Evolutionary conservation across 2,113 vertebrate genomes (phyloP), one percentile per base, ranked within the genome.

Genomic region (Oncorhynchus gorbuscha): DNA sequence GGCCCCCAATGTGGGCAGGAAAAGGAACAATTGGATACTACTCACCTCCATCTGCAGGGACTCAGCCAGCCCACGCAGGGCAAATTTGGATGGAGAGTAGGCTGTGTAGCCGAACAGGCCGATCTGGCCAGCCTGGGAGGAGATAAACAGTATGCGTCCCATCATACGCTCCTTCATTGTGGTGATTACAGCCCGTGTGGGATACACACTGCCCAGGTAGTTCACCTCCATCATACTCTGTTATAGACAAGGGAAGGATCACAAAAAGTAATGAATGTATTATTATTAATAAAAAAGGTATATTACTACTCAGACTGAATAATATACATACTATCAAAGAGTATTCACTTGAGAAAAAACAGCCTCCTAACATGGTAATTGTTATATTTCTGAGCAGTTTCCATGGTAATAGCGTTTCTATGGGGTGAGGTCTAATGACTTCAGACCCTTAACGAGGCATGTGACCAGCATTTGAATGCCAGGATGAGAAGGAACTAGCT

Each of bases 141-240:
- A 98, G 2, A 99, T 94, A 24, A 99, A 99, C 66, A 99, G 95
- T 70, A 99, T 95, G 74, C 97, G 94, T 39, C 98, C 98, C 94
- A 96, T 95, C 12, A 97, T 88, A 45, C 97, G 90, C 80, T 99
- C 97, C 92, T 98, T 99, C 98, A 99, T 99, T 77, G 95, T 98
- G 64, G 94, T 85, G 20, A 99, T 96, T 7, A 99, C 97, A 0
- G 97, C 97, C 22, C 95, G 93, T 26, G 96, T 97, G 0, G 98
- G 95, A 85, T 99, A 99, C 77, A 99, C 96, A 0, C 97, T 99
- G n/a, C 98, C 97, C 92, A 99, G 91, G 88, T 98, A 99, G 92
- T 99, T 99, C 81, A 98, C 87, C 76, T 95, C 96, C 96, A 99
- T 99, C 74, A 98, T 78, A 81, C 91, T 95, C 98, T 99, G 90